Conservation (phyloP, 2,113 vertebrate species). For the Microcebus murinus region DNA sequence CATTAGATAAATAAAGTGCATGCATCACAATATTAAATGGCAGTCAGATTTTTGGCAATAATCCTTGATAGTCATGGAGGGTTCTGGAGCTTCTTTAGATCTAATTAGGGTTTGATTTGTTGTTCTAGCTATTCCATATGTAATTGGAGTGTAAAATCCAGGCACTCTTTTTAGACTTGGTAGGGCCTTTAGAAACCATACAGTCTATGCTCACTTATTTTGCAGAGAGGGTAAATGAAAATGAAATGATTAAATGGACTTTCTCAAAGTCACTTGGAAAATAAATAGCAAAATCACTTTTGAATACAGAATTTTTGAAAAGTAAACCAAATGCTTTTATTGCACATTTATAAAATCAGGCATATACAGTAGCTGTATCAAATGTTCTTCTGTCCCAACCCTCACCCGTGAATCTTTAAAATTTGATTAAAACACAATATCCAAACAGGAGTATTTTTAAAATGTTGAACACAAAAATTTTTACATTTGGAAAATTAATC, state of each 20-base stretch:
- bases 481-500: background rate
- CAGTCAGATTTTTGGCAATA: background rate
- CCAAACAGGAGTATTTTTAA: background rate
- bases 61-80: background rate
- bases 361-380: slow-evolving; percentile 18
- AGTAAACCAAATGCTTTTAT: slow-evolving; percentile 81
- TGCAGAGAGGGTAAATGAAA: background rate
- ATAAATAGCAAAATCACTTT: slow-evolving; percentile 20
- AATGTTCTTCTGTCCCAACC: background rate
- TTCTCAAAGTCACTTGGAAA: background rate
- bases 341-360: slow-evolving; percentile 72
- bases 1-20: background rate
- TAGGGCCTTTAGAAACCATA: background rate
- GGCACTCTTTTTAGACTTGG: background rate
- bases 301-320: slow-evolving; percentile 50
- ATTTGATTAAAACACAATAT: slow-evolving; percentile 2
- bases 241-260: background rate
- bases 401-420: background rate
- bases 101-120: background rate
- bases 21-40: background rate
- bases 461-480: background rate
- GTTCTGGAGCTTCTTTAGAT: slow-evolving; percentile 31
- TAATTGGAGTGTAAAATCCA: background rate
- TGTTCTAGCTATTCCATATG: background rate
- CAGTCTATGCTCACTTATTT: background rate